phyloP scores from a whole-genome alignment of 2,797 vertebrate genomes.

The Atherinosoma microstoma region DNA sequence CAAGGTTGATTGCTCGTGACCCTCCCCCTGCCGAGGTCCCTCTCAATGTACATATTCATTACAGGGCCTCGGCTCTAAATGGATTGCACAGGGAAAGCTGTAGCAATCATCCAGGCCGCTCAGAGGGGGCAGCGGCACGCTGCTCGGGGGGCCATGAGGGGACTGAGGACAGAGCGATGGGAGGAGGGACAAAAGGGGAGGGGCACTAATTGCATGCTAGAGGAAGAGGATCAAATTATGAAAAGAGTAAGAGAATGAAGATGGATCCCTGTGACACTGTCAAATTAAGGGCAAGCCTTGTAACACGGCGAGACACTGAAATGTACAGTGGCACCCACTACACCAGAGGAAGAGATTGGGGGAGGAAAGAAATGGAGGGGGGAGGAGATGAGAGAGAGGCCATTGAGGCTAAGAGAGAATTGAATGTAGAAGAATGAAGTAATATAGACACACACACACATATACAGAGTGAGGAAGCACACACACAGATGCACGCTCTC shows the following conservation, averaged over 20 bases:
- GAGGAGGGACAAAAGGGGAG: slow-evolving; percentile 75
- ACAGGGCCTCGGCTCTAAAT: slow-evolving; percentile 90
- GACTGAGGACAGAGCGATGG: slow-evolving; percentile 55
- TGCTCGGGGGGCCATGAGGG: slow-evolving; percentile 60
- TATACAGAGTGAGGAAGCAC: slow-evolving; percentile 3
- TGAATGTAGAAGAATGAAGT: slow-evolving; percentile 79
- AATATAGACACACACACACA: slow-evolving; percentile 52
- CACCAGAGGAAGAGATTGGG: slow-evolving; percentile 69
- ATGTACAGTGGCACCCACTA: slow-evolving; percentile 84
- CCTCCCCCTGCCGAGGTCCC: slow-evolving; percentile 88
- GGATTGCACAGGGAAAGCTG: slow-evolving; percentile 97
- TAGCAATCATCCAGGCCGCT: slow-evolving; percentile 89
- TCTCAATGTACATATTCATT: slow-evolving; percentile 99
- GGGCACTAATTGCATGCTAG: slow-evolving; percentile 99
- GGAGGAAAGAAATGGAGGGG: slow-evolving; percentile 49
- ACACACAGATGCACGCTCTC: slow-evolving; percentile 42
- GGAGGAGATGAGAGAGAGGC: slow-evolving; percentile 70
- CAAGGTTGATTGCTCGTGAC: slow-evolving; percentile 99
- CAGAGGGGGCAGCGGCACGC: slow-evolving; percentile 66
- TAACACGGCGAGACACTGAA: slow-evolving; percentile 84
- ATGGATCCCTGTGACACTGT: slow-evolving; percentile 97
- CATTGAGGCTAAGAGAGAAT: slow-evolving; percentile 81
- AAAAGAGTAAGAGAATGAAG: slow-evolving; percentile 99
- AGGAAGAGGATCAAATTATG: slow-evolving; percentile 98
- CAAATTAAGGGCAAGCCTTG: slow-evolving; percentile 93